phyloP scores from a whole-genome alignment of 2,113 vertebrate genomes.

The Desmodus rotundus region DNA sequence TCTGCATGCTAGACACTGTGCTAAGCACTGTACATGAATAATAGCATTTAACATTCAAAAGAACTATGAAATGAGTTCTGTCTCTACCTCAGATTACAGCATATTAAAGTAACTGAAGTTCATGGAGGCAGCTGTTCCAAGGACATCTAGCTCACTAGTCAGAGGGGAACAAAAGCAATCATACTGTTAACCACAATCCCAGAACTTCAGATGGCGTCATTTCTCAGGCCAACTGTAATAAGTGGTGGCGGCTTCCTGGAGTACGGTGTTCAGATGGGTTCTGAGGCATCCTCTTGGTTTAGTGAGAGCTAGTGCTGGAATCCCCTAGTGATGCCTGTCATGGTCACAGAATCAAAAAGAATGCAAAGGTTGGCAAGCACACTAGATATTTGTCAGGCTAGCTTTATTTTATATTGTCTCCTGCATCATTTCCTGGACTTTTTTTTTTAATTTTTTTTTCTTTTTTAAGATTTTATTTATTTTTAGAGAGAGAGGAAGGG shows the following conservation, averaged over 20 bases:
- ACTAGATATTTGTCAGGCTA: not conserved
- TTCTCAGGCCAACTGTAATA: slow-evolving; percentile 8
- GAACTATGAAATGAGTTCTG: not conserved
- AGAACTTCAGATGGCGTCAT: not conserved
- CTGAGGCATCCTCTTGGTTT: not conserved
- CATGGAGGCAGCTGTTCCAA: not conserved
- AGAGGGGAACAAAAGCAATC: not conserved
- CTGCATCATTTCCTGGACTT: not conserved
- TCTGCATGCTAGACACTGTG: not conserved
- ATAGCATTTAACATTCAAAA: slow-evolving; percentile 1
- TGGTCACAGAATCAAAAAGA: not conserved
- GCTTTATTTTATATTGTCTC: not conserved
- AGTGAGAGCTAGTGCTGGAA: not conserved
- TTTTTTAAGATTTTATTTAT: too few species aligned
- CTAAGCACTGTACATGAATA: not conserved
- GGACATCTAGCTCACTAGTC: not conserved
- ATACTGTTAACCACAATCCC: slow-evolving; percentile 1
- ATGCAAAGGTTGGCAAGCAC: not conserved
- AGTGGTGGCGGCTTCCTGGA: not conserved
- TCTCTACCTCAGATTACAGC: slow-evolving; percentile 3
- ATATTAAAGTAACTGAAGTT: not conserved
- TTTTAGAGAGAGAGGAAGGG: too few species aligned
- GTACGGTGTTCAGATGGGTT: not conserved
- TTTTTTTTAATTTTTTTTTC: too few species aligned
- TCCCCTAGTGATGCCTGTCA: slow-evolving; percentile 22